These are phyloP conservation scores for Cephus pygmeus DNA, from an alignment of 2,888 invertebrate genomes.

Conservation along the genomic window DNA sequence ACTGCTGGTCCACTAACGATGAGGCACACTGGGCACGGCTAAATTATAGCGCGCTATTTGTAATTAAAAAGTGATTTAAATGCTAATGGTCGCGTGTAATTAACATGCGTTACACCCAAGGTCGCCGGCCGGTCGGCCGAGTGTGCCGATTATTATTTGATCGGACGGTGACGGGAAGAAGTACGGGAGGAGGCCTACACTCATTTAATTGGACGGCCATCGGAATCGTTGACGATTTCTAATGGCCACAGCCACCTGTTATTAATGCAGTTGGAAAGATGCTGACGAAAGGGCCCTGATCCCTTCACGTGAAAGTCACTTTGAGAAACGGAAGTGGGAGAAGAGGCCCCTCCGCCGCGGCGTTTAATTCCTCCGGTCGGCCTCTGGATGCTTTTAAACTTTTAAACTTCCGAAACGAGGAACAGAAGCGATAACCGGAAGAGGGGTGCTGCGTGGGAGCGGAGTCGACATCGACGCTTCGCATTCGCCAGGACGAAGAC, in stretches of 20 bases:
- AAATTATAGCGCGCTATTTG: conserved; percentile 36
- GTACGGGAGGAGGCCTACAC: conserved; percentile 7
- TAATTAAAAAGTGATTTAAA: conserved; percentile 57
- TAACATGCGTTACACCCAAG: conserved; percentile 45
- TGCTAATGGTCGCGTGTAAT: conserved; percentile 53
- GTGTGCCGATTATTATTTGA: conserved; percentile 41
- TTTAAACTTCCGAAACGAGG: too few relatives aligned
- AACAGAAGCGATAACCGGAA: too few relatives aligned
- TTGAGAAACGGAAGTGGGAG: too few relatives aligned
- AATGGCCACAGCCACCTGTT: conserved; percentile 15
- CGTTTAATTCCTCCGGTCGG: too few relatives aligned
- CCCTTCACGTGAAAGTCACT: not conserved
- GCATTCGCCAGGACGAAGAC: conserved; percentile 32
- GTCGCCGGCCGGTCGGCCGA: conserved; percentile 18
- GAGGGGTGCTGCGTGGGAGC: too few relatives aligned
- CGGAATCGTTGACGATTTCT: conserved; percentile 11
- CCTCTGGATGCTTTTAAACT: too few relatives aligned
- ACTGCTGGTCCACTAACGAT: conserved; percentile 1
- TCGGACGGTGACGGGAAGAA: not conserved
- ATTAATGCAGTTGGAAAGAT: conserved; percentile 8
- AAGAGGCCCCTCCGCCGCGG: too few relatives aligned
- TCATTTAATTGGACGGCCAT: conserved; percentile 20
- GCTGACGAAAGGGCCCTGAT: not conserved
- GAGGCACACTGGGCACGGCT: conserved; percentile 13
- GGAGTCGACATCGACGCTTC: not conserved